Conservation (phyloP, 2,797 vertebrate species). For the Mallotus villosus region DNA sequence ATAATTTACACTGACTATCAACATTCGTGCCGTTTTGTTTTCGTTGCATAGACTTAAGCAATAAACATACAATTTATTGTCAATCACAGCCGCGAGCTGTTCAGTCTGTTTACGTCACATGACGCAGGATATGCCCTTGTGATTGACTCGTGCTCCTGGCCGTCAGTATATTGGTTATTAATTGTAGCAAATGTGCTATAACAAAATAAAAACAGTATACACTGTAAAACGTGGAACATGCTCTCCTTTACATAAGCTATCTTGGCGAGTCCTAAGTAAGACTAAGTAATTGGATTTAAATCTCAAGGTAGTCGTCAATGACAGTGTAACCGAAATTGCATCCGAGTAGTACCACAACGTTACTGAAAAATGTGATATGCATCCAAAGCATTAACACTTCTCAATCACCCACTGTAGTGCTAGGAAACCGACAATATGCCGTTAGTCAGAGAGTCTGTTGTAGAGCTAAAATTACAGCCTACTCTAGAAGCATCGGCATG, state of each 20-base stretch:
- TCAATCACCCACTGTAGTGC: no score
- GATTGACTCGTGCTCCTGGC: constrained; percentile 62
- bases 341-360: no score
- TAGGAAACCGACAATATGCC: no score
- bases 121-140: constrained; percentile 62
- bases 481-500: not conserved
- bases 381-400: no score
- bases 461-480: not conserved
- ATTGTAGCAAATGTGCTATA: not conserved
- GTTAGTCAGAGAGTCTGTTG: not conserved
- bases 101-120: constrained; percentile 61
- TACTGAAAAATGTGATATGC: no score
- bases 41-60: constrained; percentile 27
- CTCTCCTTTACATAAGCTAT: not conserved
- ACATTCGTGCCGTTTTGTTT: not conserved
- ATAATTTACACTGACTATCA: not conserved
- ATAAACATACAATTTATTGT: not conserved
- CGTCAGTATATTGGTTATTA: not conserved
- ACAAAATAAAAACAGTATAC: no score
- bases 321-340: no score
- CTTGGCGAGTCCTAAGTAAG: not conserved
- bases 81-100: constrained; percentile 10
- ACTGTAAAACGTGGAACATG: no score
- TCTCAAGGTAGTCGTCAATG: not conserved
- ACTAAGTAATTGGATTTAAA: not conserved